Base-by-base conservation (phyloP, 2,113 vertebrate species). In the Lipotes vexillifer region DNA sequence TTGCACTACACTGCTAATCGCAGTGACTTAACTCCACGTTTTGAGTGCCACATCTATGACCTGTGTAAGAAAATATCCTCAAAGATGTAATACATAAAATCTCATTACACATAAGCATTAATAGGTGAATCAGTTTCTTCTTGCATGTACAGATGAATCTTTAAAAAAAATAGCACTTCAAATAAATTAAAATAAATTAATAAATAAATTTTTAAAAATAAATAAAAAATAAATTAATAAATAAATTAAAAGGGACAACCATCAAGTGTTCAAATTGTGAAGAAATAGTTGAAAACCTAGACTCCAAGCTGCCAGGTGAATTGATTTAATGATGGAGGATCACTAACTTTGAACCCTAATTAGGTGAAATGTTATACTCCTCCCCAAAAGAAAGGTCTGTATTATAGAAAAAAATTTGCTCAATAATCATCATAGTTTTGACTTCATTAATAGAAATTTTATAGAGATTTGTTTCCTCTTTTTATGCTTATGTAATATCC, bases 161-260 rank as follows among this genome's bases (percentile, higher is more conserved):
- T 94, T 75, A 94, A 98, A 98, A 98, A 98, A 97, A 98, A 97
- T 97, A 98, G 97, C 98, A 97, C 98, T 98, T 98, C 94, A 90
- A 98, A 95, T 97, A 97, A 98, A 98, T 98, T 96, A 97, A 97
- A 96, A 98, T n/a, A n/a, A n/a, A n/a, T n/a, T n/a, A n/a, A n/a
- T n/a, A n/a, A n/a, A n/a, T n/a, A n/a, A n/a, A n/a, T n/a, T n/a
- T n/a, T n/a, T n/a, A n/a, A n/a, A n/a, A n/a, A n/a, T n/a, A n/a
- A n/a, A n/a, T n/a, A n/a, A n/a, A n/a, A n/a, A n/a, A n/a, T n/a
- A n/a, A n/a, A n/a, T n/a, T n/a, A n/a, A n/a, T n/a, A 90, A 98
- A 95, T 97, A 97, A 98, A 98, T 98, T 96, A 97, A 97, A 96
- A 98, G 96, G 97, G 96, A 98, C 97, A 98, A 97, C 98, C 11